These are phyloP conservation scores for Bombyx mori DNA, from an alignment of 1,140 invertebrate genomes.

Conservation along the genomic window DNA sequence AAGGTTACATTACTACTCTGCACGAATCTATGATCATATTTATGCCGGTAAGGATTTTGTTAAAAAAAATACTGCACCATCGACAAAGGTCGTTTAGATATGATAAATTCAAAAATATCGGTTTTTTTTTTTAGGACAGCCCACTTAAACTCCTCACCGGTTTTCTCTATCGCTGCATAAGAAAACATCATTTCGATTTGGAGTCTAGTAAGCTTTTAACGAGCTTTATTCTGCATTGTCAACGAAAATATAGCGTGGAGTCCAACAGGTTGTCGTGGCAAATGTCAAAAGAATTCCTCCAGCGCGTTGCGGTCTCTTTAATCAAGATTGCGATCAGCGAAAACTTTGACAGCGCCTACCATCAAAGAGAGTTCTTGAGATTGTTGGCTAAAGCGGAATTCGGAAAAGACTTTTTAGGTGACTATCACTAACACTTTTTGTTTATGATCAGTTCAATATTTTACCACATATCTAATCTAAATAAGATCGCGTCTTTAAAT, in stretches of 20 bases:
- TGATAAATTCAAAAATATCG: background rate
- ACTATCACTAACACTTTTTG: conserved; percentile 6
- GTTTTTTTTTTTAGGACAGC: conserved; percentile 69
- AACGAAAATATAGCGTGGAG: conserved; percentile 52
- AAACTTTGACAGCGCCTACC: conserved; percentile 69
- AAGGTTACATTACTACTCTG: conserved; percentile 70
- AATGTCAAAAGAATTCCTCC: conserved; percentile 60
- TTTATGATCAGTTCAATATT: background rate
- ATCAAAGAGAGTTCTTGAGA: conserved; percentile 72
- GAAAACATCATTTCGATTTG: conserved; percentile 35
- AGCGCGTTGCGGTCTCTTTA: conserved; percentile 64
- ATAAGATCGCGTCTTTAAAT: conserved; percentile 3
- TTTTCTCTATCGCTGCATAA: conserved; percentile 53
- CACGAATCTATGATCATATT: conserved; percentile 75
- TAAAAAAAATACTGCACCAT: background rate
- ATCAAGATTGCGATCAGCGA: conserved; percentile 69
- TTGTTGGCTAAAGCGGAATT: conserved; percentile 67
- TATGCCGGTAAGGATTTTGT: conserved; percentile 71
- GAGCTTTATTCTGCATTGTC: conserved; percentile 45
- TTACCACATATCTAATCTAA: background rate
- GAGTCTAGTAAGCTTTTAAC: conserved; percentile 37
- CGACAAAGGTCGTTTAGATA: background rate
- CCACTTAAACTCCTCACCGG: conserved; percentile 70
- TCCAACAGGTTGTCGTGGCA: conserved; percentile 65
- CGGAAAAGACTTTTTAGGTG: conserved; percentile 71